These are phyloP conservation scores for Colostygia pectinataria DNA, from an alignment of 2,888 invertebrate species.

Conservation along the genomic window DNA sequence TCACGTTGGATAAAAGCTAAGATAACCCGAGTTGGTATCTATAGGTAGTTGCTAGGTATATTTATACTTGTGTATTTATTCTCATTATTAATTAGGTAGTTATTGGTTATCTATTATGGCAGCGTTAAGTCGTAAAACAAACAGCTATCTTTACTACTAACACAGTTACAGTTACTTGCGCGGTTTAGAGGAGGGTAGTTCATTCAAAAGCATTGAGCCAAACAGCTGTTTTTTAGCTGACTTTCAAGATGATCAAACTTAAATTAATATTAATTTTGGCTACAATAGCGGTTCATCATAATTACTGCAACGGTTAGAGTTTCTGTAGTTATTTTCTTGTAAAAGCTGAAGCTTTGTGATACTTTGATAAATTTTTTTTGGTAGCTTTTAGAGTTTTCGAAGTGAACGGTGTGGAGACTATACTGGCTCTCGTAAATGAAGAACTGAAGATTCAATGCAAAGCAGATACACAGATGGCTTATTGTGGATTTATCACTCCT, in stretches of 20 bases:
- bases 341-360: neutral
- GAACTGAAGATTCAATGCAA: constrained; percentile 61
- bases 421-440: constrained; percentile 66
- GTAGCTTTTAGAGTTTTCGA: constrained; percentile 64
- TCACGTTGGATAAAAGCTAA: neutral
- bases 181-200: constrained; percentile 52
- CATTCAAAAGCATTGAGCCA: neutral
- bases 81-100: neutral
- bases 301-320: constrained; percentile 17
- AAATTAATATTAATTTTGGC: constrained; percentile 4
- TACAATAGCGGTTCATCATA: neutral
- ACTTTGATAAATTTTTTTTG: neutral
- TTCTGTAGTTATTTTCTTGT: neutral
- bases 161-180: constrained; percentile 18
- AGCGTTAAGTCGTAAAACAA: constrained; percentile 33
- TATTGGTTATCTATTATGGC: constrained; percentile 16
- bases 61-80: too few relatives aligned
- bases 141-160: constrained; percentile 41
- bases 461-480: constrained; percentile 62
- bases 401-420: constrained; percentile 55
- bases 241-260: constrained; percentile 16
- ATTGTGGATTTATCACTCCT: constrained; percentile 73
- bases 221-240: constrained; percentile 5
- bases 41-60: neutral
- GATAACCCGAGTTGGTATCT: constrained; percentile 18